A percentile compares a stretch with the other conserved stretches of the same genome.
Conservation (phyloP, 2,797 vertebrate genomes). For the Alca torda region DNA sequence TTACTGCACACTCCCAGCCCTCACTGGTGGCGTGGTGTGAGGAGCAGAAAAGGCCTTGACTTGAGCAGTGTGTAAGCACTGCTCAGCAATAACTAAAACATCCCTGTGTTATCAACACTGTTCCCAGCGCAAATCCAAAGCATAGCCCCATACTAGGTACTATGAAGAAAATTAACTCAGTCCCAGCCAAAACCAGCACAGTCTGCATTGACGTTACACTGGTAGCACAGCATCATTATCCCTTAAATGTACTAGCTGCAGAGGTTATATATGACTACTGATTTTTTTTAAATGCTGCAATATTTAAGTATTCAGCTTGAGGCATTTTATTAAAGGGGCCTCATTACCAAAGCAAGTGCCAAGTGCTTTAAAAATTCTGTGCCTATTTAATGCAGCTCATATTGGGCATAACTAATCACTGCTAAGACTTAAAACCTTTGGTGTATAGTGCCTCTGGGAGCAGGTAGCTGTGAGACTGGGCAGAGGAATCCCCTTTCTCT, state of each 20-base stretch:
- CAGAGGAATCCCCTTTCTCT: not conserved
- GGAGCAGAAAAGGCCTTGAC: not conserved
- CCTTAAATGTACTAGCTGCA: not conserved
- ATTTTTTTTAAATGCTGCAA: not conserved
- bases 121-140: too few relatives aligned
- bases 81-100: not conserved
- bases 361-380: constrained; percentile 4
- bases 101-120: not conserved
- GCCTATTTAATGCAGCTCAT: not conserved
- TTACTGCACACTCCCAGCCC: not conserved
- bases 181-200: not conserved
- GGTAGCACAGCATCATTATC: not conserved
- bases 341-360: not conserved
- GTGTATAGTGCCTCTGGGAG: not conserved
- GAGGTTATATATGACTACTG: not conserved
- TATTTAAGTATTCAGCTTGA: constrained; percentile 7
- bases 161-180: not conserved
- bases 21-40: not conserved
- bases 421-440: not conserved
- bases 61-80: not conserved
- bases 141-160: not conserved
- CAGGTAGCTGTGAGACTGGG: not conserved
- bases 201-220: not conserved
- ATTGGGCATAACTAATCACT: not conserved
- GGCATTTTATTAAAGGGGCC: not conserved